Percentiles rank a stretch among this genome's conserved stretches.
Conservation (phyloP, 1,140 invertebrate genomes). For the Pogonomyrmex californicus region DNA sequence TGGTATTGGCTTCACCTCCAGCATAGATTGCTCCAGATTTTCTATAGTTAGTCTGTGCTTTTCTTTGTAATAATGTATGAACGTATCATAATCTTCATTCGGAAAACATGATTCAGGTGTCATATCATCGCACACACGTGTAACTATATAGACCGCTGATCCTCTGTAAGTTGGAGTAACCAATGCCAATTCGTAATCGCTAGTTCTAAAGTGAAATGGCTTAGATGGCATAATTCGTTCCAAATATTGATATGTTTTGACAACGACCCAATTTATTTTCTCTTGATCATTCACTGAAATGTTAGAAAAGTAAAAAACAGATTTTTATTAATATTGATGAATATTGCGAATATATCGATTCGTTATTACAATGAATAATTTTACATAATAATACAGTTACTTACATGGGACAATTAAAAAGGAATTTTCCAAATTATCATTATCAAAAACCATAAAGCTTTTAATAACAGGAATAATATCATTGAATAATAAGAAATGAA, state of each 20-base stretch:
- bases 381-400: slow-evolving; percentile 21
- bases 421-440: slow-evolving; percentile 89
- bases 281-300: slow-evolving; percentile 75
- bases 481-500: slow-evolving; percentile 89
- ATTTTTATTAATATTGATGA: slow-evolving; percentile 14
- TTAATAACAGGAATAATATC: slow-evolving; percentile 93
- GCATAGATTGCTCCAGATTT: slow-evolving; percentile 92
- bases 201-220: slow-evolving; percentile 61
- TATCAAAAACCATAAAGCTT: slow-evolving; percentile 92
- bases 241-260: slow-evolving; percentile 84
- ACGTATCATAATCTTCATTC: slow-evolving; percentile 91
- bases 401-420: slow-evolving; percentile 92
- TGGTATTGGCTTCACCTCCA: slow-evolving; percentile 96
- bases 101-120: slow-evolving; percentile 95
- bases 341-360: not conserved
- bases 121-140: slow-evolving; percentile 92
- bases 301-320: slow-evolving; percentile 30
- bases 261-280: slow-evolving; percentile 90
- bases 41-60: slow-evolving; percentile 93
- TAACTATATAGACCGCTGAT: slow-evolving; percentile 91
- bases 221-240: slow-evolving; percentile 75
- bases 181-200: slow-evolving; percentile 79
- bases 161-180: slow-evolving; percentile 81
- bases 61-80: slow-evolving; percentile 93
- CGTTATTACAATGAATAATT: slow-evolving; percentile 23